Evolutionary conservation across 2,888 invertebrate genomes (phyloP).

Genomic region (Brachyptera putata): DNA sequence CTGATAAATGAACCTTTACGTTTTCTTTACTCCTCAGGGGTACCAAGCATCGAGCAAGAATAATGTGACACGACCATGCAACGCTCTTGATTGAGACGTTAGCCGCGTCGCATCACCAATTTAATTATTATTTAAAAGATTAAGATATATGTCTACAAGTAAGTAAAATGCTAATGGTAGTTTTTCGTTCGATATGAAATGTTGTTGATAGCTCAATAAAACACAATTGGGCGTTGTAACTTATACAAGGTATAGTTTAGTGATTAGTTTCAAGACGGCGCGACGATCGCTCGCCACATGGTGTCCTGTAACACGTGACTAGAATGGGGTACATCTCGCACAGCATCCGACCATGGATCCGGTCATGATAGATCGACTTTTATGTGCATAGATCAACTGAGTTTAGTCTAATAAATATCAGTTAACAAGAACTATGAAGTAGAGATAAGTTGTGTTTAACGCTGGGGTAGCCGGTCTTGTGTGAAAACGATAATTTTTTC

Average conservation of each 20-base stretch:
- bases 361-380: not conserved
- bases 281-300: not conserved
- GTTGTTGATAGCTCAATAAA: slow-evolving; percentile 29
- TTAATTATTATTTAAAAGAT: slow-evolving; percentile 32
- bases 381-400: not conserved
- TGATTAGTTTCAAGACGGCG: slow-evolving; percentile 8
- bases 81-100: slow-evolving; percentile 26
- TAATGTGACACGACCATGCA: slow-evolving; percentile 30
- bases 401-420: slow-evolving; percentile 8
- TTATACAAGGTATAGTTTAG: slow-evolving; percentile 16
- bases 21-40: slow-evolving; percentile 27
- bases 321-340: not conserved
- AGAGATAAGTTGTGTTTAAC: no score
- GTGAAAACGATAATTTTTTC: no score
- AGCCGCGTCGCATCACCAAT: slow-evolving; percentile 23
- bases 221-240: slow-evolving; percentile 30
- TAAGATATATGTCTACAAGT: slow-evolving; percentile 17
- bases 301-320: slow-evolving; percentile 4
- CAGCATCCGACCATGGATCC: slow-evolving; percentile 1
- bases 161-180: slow-evolving; percentile 26
- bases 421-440: slow-evolving; percentile 4
- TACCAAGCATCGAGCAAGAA: slow-evolving; percentile 15
- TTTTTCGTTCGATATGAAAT: slow-evolving; percentile 12
- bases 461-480: no score
- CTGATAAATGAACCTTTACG: slow-evolving; percentile 27